Base-by-base conservation (phyloP, 2,888 invertebrate genomes). In the Serrognathus titanus region DNA sequence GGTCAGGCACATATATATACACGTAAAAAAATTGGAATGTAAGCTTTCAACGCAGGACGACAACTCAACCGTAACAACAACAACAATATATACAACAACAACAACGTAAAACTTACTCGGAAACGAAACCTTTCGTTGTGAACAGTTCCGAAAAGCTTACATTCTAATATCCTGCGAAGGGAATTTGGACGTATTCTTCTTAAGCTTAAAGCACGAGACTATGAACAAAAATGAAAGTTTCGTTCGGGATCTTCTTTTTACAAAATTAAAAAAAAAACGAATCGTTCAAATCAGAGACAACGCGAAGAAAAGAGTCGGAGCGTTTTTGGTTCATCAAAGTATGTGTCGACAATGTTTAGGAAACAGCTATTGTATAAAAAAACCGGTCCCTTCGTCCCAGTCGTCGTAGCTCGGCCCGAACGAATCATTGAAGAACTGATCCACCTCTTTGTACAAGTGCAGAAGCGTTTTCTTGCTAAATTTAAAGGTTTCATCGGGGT, bases 351-450 rank as follows among this genome's bases (percentile, higher is more conserved):
- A 13, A 20, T 12, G 45, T 45, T 45, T 45, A 24, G 24, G 45
- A 45, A 49, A 49, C 49, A 54, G 48, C 54, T 54, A 58, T 50
- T 58, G 57, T 58, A 78, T 75, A 66, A 78, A 78, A 71, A 78
- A 78, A 61, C 75, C 75, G 43, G 76, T 69, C 48, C 66, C 67
- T 46, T 77, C 75, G 51, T 78, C 77, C 76, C 77, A 78, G 51
- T 78, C 77, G 56, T 77, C 76, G 48, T 73, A 61, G 38, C 71
- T 70, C 31, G 78, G 77, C n/a, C 78, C 90, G 72, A 92, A 92
- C 71, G 89, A 90, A 59, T 92, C 90, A 75, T 90, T 88, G 72
- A 94, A 86, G 79, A 92, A 94, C 72, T 89, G 86, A 75, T 94
- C 93, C 83, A 94, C 87, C 8, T 91, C 87, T 70, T 86, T 86